Conservation (phyloP, 1,140 invertebrate species). For the Tetraneura akinire region DNA sequence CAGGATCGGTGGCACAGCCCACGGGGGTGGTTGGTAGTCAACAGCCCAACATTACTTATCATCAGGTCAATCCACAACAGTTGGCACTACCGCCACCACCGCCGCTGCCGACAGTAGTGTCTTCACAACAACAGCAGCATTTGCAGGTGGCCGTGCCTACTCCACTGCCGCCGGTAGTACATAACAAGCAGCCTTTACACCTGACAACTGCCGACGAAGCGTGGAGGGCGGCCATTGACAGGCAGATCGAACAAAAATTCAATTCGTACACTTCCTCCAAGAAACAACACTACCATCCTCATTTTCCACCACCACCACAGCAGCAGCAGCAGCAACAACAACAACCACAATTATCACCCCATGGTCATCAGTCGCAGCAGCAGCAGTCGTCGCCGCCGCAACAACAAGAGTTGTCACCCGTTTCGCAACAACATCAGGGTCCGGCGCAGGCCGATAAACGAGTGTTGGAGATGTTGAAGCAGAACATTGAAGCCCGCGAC, state of each 20-base stretch:
- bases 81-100: not conserved
- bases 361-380: not conserved
- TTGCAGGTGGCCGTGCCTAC: slow-evolving; percentile 42
- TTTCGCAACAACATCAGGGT: not conserved
- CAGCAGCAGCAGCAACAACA: not conserved
- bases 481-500: slow-evolving; percentile 70
- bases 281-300: slow-evolving; percentile 52
- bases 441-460: slow-evolving; percentile 64
- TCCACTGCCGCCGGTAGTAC: slow-evolving; percentile 1
- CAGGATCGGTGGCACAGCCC: slow-evolving; percentile 51
- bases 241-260: slow-evolving; percentile 64
- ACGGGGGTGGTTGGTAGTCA: slow-evolving; percentile 53
- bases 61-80: not conserved
- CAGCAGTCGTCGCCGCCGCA: not conserved
- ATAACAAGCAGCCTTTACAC: not conserved
- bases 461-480: slow-evolving; percentile 69
- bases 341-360: not conserved
- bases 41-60: not conserved
- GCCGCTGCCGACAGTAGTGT: not conserved
- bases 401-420: not conserved
- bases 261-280: slow-evolving; percentile 54
- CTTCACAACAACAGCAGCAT: not conserved
- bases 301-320: slow-evolving; percentile 51
- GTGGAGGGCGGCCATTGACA: slow-evolving; percentile 63
- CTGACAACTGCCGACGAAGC: slow-evolving; percentile 56